Evolutionary conservation across 2,797 vertebrate genomes (phyloP), one percentile per base, ranked within the genome.

Genomic region (Eleutherodactylus coqui): DNA sequence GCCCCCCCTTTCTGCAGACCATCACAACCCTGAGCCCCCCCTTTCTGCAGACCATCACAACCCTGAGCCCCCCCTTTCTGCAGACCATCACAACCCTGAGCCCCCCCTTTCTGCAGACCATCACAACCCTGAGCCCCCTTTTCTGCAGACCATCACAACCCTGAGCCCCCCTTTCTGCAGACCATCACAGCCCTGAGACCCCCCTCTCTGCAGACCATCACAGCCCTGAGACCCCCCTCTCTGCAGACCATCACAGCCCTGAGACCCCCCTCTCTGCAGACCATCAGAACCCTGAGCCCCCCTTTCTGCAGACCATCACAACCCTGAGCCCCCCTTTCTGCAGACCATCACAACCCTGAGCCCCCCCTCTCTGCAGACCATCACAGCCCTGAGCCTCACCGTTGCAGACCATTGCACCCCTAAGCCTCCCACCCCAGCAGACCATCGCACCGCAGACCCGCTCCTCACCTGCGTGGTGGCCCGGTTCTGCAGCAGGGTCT

Each of bases 401-500:
- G 10, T 73, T 60, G 58, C 21, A 60, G 58, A 27, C 3, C n/a
- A n/a, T 60, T 21, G 8, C 58, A 24, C 58, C 21, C 7, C 4
- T 24, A 10, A 24, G 24, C 58, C 13, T 9, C 58, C 43, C 43
- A 45, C 43, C 10, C 10, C 24, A 27, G 58, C 60, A 62, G 45
- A 17, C 27, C 45, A 75, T 75, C 43, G 1, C 32, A 0, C 19
- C 36, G 34, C 2, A n/a, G n/a, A n/a, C 6, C 5, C 13, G 9
- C 27, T 17, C 4, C 9, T 47, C 67, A 86, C 85, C 85, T 82
- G 80, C 1, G 32, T 24, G 2, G 60, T 1, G 0, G 72, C 38
- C 19, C 72, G 53, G 60, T 55, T 86, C 27, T 86, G 85, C 8
- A 86, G 85, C 16, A 86, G 73, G 5, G 79, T 86, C 45, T 86